These are phyloP conservation scores for Burhinus bistriatus DNA, from an alignment of 2,113 vertebrate species.

Conservation along the genomic window DNA sequence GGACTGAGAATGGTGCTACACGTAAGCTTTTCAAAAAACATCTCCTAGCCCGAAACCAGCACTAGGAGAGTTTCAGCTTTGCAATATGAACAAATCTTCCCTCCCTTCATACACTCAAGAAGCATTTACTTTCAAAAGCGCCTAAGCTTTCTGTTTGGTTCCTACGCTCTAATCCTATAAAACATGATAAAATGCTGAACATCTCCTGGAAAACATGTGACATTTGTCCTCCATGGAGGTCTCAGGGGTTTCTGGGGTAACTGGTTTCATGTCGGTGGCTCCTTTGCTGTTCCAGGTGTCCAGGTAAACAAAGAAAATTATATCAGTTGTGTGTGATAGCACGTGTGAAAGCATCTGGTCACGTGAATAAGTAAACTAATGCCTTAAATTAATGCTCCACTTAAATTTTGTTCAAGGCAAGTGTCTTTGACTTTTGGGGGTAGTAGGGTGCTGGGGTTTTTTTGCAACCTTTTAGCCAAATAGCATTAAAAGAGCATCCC, in stretches of 20 bases:
- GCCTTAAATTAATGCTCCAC: background rate
- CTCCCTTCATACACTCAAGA: background rate
- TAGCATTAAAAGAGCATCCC: background rate
- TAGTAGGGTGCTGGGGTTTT: rapidly evolving
- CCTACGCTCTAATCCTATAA: background rate
- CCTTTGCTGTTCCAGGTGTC: background rate
- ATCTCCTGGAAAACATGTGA: rapidly evolving
- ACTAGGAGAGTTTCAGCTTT: background rate
- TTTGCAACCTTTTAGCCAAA: background rate
- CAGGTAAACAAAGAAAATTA: background rate
- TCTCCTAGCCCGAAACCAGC: background rate
- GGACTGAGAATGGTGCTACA: background rate
- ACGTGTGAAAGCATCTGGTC: background rate
- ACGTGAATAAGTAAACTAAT: background rate
- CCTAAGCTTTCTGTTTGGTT: background rate
- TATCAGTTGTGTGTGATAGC: background rate
- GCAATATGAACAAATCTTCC: background rate
- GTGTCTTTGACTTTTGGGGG: background rate
- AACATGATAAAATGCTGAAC: background rate
- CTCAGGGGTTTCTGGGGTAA: background rate
- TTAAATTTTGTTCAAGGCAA: background rate
- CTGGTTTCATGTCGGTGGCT: background rate
- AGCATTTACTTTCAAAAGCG: rapidly evolving
- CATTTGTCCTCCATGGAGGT: rapidly evolving
- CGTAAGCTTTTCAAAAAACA: background rate